A percentile compares a stretch with the other conserved stretches of the same genome.
These are phyloP conservation scores for Trichogramma pretiosum DNA, from an alignment of 1,140 invertebrate species.

Conservation along the genomic window DNA sequence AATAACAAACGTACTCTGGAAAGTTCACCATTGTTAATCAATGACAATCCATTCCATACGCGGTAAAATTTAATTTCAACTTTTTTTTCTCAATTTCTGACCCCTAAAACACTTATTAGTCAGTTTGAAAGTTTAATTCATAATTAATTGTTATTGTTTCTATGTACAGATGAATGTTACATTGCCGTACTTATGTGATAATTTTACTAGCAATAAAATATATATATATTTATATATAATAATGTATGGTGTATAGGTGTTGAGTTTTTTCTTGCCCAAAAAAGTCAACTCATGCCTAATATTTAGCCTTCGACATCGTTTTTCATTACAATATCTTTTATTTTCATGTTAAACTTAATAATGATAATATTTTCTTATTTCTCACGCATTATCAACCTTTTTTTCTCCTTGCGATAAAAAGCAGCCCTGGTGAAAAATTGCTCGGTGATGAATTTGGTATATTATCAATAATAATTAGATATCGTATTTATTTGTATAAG, in stretches of 20 bases:
- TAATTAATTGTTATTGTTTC: constrained; percentile 34
- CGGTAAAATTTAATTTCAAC: constrained; percentile 17
- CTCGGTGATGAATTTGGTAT: too few relatives aligned
- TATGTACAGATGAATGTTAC: constrained; percentile 38
- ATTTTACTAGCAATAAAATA: constrained; percentile 31
- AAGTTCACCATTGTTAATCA: constrained; percentile 23
- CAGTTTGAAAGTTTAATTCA: constrained; percentile 30
- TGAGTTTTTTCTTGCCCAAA: constrained; percentile 15
- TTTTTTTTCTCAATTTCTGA: constrained; percentile 20
- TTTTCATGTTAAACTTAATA: constrained; percentile 17
- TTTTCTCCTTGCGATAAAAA: constrained; percentile 12
- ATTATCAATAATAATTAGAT: too few relatives aligned
- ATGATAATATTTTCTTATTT: constrained; percentile 12
- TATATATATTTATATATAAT: constrained; percentile 15
- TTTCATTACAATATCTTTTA: constrained; percentile 2
- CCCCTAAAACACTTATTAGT: constrained; percentile 34
- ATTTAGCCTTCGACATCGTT: constrained; percentile 12
- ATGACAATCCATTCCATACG: constrained; percentile 16
- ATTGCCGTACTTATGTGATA: constrained; percentile 21
- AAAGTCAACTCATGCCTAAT: constrained; percentile 15
- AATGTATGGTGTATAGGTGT: constrained; percentile 16
- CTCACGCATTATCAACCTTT: constrained; percentile 4
- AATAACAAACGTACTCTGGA: constrained; percentile 30
- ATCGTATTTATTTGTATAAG: too few relatives aligned
- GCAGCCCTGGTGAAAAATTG: constrained; percentile 13